phyloP scores from a whole-genome alignment of 2,113 vertebrate species.

The Ictalurus furcatus region DNA sequence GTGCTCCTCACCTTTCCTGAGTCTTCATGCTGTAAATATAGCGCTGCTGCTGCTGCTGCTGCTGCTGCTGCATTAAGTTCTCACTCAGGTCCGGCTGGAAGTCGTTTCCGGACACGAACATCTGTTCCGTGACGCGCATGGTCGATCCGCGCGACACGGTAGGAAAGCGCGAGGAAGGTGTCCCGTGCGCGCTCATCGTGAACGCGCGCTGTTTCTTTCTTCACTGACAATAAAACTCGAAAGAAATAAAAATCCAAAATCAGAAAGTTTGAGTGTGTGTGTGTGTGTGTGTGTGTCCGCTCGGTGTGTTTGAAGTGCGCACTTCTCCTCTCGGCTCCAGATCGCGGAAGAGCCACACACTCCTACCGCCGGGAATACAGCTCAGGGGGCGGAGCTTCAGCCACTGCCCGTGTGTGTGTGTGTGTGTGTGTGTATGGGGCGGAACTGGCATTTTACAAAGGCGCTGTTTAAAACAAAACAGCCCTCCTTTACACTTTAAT shows the following conservation, averaged over 20 bases:
- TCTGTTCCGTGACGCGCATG: neutral
- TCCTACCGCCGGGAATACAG: neutral
- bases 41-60: no score
- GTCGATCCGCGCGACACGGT: neutral
- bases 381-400: neutral
- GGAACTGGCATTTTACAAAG: neutral
- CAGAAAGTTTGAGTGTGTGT: neutral
- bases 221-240: neutral
- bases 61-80: neutral
- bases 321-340: neutral
- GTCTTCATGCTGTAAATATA: neutral
- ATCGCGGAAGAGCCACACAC: neutral
- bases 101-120: neutral
- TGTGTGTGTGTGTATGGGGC: neutral
- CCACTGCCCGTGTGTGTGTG: neutral
- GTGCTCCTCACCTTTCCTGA: neutral
- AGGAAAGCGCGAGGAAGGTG: neutral
- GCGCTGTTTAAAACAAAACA: neutral
- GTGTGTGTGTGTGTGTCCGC: neutral
- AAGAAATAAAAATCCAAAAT: neutral
- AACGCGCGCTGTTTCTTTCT: neutral
- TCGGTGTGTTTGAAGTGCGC: neutral
- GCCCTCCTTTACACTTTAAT: neutral
- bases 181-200: slow-evolving; percentile 17
- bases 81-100: neutral